Conservation (phyloP, 2,113 vertebrate genomes). For the Marmota monax region DNA sequence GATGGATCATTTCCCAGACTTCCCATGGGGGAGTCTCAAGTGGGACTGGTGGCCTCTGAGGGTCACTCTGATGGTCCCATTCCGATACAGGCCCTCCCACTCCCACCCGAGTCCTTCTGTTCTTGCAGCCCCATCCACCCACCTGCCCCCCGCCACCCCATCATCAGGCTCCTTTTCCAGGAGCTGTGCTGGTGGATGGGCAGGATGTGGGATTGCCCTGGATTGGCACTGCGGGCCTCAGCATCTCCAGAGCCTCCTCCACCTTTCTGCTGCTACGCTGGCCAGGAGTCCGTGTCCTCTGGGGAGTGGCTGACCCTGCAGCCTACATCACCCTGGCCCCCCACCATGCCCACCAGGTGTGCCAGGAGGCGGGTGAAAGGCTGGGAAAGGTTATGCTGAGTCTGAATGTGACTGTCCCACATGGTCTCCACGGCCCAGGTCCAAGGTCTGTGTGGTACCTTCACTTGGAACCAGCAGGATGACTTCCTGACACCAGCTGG, state of each 20-base stretch:
- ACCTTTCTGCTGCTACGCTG: constrained; percentile 91
- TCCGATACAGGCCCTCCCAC: background rate
- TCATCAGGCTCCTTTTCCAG: constrained; percentile 78
- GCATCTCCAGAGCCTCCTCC: constrained; percentile 88
- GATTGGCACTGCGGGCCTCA: constrained; percentile 84
- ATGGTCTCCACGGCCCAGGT: constrained; percentile 85
- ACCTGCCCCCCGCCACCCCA: background rate
- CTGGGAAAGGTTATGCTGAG: fast-evolving
- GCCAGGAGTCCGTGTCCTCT: constrained; percentile 90
- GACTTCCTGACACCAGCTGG: constrained; percentile 94
- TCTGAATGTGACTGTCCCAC: fast-evolving
- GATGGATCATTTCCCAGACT: background rate
- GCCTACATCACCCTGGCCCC: constrained; percentile 91
- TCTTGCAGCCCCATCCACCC: background rate
- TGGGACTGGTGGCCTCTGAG: background rate
- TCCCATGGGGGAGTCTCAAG: background rate
- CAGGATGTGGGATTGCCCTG: constrained; percentile 89
- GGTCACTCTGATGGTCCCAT: background rate
- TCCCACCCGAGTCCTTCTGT: background rate
- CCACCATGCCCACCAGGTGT: constrained; percentile 90
- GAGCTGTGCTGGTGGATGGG: constrained; percentile 89
- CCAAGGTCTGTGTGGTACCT: constrained; percentile 94
- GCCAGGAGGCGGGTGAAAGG: background rate
- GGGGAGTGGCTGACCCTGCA: constrained; percentile 90
- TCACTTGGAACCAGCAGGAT: constrained; percentile 94